phyloP scores from a whole-genome alignment of 2,113 vertebrate genomes.

The Bungarus multicinctus region DNA sequence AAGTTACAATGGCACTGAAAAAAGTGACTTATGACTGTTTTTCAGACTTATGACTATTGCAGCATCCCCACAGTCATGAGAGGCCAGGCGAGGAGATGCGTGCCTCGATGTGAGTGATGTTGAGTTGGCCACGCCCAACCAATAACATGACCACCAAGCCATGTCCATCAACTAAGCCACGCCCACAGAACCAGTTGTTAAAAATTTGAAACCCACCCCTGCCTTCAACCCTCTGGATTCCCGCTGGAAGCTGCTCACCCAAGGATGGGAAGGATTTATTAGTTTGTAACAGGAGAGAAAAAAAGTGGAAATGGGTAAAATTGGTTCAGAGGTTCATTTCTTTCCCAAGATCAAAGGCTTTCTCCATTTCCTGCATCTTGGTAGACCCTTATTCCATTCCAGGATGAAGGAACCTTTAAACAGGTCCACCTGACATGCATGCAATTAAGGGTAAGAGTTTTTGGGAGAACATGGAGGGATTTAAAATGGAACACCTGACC shows the following conservation, averaged over 20 bases:
- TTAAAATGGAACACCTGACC: not conserved
- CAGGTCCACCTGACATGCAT: not conserved
- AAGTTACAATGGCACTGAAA: too few species aligned
- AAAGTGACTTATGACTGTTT: too few species aligned
- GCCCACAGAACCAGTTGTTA: too few species aligned
- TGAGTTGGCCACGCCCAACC: too few species aligned
- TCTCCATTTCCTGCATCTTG: not conserved
- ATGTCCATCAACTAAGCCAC: too few species aligned
- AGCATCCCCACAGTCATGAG: too few species aligned
- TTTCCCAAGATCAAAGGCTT: not conserved
- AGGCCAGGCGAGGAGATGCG: too few species aligned
- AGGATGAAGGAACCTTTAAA: not conserved
- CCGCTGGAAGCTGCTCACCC: slow-evolving; percentile 1
- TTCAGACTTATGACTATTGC: too few species aligned
- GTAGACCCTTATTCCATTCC: not conserved
- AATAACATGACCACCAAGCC: too few species aligned
- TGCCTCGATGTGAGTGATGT: too few species aligned
- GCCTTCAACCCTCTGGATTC: not conserved
- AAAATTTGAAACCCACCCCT: too few species aligned
- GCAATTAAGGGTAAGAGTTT: not conserved
- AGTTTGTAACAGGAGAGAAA: not conserved
- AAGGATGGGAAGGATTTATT: not conserved
- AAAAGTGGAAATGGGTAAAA: not conserved
- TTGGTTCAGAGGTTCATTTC: not conserved
- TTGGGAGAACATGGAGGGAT: not conserved